Percentiles rank a stretch among this genome's conserved stretches.
Evolutionary conservation across 2,888 invertebrate genomes (phyloP).

Genomic region (Tanytarsus gracilentus): DNA sequence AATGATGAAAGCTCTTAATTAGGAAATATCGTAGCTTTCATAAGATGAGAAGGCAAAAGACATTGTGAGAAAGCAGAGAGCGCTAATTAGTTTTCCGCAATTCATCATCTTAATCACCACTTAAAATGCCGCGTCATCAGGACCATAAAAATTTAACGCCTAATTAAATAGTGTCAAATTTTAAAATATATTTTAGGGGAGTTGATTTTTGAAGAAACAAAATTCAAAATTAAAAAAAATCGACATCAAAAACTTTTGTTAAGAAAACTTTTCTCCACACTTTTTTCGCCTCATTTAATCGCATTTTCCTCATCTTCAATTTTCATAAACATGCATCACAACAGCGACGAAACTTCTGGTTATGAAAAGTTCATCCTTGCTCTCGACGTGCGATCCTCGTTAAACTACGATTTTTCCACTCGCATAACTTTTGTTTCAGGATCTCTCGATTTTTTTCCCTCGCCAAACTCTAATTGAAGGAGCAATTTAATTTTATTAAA

Average conservation of each 20-base stretch:
- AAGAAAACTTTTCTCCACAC: background rate
- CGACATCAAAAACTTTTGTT: background rate
- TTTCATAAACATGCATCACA: background rate
- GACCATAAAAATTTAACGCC: slow-evolving; percentile 4
- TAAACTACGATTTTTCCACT: background rate
- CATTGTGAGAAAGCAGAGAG: background rate
- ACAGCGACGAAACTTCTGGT: background rate
- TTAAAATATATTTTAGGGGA: too few relatives aligned
- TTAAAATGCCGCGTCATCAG: slow-evolving; percentile 23
- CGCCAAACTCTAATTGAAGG: slow-evolving; percentile 17
- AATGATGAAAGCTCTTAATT: too few relatives aligned
- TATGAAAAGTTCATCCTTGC: background rate
- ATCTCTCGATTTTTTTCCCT: background rate
- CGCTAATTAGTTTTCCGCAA: slow-evolving; percentile 28
- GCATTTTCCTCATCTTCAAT: background rate
- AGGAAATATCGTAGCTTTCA: background rate
- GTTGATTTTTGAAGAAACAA: too few relatives aligned
- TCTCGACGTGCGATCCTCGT: background rate
- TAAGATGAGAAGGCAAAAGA: background rate
- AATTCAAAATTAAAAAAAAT: too few relatives aligned
- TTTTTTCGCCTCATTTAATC: background rate
- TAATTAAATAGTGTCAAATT: slow-evolving; percentile 19
- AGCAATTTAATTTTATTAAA: slow-evolving; percentile 27
- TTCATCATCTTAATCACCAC: slow-evolving; percentile 28
- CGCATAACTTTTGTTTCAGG: background rate